Percentiles rank a stretch among this genome's conserved stretches.
Evolutionary conservation across 2,113 vertebrate species (phyloP).

Genomic region (Tachuris rubrigastra): DNA sequence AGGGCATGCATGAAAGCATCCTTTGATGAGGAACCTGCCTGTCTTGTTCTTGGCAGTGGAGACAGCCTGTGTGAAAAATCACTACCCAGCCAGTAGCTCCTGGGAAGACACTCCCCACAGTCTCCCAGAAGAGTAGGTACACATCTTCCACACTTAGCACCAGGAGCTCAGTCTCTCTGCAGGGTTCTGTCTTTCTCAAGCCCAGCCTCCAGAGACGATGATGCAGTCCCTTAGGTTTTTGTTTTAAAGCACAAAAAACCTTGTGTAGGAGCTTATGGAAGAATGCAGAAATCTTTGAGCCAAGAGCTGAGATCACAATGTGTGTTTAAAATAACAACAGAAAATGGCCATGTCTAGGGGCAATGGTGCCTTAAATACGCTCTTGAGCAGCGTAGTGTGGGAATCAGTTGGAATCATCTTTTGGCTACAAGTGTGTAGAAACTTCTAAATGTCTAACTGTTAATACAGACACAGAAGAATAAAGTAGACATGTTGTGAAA

Average conservation of each 20-base stretch:
- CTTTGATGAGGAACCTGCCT: not conserved
- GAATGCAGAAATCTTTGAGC: not conserved
- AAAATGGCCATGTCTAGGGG: not conserved
- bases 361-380: not conserved
- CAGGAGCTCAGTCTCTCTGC: not conserved
- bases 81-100: not conserved
- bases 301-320: slow-evolving; percentile 25
- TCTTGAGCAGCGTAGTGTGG: not conserved
- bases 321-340: not conserved
- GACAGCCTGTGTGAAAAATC: not conserved
- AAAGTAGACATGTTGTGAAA: not conserved
- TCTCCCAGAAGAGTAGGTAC: not conserved
- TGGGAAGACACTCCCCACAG: not conserved
- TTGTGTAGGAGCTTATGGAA: not conserved
- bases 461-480: not conserved
- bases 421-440: not conserved
- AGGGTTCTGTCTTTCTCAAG: not conserved
- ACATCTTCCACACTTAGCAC: not conserved
- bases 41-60: not conserved
- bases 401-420: not conserved
- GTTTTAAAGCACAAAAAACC: not conserved
- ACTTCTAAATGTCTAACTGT: not conserved
- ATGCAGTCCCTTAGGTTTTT: not conserved
- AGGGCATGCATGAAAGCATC: not conserved
- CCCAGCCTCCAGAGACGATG: not conserved